Evolutionary conservation across 1,140 invertebrate genomes (phyloP).

Genomic region (Yoshiicerus persimilis): DNA sequence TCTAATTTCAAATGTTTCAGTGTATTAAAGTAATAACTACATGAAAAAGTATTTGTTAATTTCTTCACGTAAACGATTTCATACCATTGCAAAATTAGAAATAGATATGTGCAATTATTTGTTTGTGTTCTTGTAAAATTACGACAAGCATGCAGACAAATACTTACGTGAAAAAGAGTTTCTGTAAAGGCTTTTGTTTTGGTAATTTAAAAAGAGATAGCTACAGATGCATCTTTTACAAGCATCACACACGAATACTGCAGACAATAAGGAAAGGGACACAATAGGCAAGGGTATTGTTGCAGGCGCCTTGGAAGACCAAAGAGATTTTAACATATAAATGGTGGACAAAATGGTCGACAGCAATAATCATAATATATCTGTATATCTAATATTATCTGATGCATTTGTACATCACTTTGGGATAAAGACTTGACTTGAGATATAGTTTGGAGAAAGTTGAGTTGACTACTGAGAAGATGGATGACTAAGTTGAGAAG

Average conservation of each 20-base stretch:
- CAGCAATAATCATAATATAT: background rate
- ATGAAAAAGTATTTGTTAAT: too few species aligned
- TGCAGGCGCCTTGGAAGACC: background rate
- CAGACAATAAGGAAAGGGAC: too few species aligned
- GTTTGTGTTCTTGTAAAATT: too few species aligned
- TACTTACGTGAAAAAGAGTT: too few species aligned
- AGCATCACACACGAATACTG: too few species aligned
- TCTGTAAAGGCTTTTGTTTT: background rate
- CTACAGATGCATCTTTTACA: background rate
- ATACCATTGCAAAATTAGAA: too few species aligned
- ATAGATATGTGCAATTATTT: too few species aligned
- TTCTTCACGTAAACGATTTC: too few species aligned
- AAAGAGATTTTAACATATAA: background rate
- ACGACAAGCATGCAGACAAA: too few species aligned
- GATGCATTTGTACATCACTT: background rate
- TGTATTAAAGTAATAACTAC: too few species aligned
- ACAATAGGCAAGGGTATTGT: background rate
- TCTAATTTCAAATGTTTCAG: too few species aligned
- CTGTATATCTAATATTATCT: background rate
- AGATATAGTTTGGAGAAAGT: background rate
- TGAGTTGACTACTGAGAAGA: background rate
- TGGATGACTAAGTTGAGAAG: background rate
- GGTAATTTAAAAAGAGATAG: background rate
- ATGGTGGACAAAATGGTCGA: background rate
- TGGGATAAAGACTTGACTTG: background rate